Percentiles rank a stretch among this genome's conserved stretches.
phyloP scores from a whole-genome alignment of 2,113 vertebrate genomes.

The Ramphastos sulfuratus region DNA sequence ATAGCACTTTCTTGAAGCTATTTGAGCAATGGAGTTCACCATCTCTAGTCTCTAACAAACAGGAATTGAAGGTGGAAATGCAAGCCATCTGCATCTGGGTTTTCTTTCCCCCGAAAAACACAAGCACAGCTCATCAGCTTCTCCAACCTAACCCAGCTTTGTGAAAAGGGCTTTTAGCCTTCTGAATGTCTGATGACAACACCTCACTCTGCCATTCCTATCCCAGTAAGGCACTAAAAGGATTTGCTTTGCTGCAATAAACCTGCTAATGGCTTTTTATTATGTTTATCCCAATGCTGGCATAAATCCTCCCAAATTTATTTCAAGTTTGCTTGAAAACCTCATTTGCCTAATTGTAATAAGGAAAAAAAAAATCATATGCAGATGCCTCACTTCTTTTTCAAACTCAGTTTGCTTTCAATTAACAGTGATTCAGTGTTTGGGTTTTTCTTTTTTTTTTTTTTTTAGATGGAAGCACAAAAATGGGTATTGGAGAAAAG shows the following conservation, averaged over 20 bases:
- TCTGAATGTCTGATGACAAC: background rate
- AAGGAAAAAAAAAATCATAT: constrained; percentile 40
- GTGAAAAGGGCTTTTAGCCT: background rate
- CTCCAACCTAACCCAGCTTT: background rate
- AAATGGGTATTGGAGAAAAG: background rate
- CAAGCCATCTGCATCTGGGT: background rate
- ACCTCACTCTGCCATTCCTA: background rate
- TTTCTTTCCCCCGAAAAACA: background rate
- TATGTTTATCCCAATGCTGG: constrained; percentile 20
- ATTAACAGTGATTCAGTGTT: constrained; percentile 33
- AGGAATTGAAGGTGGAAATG: background rate
- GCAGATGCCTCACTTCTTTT: constrained; percentile 62
- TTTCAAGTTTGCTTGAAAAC: constrained; percentile 66
- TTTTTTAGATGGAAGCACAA: background rate
- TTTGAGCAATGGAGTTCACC: background rate
- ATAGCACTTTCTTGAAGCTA: background rate
- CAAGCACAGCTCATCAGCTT: accelerated
- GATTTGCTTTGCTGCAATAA: background rate
- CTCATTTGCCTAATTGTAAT: constrained; percentile 68
- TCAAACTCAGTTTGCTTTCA: constrained; percentile 61
- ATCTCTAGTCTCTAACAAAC: background rate
- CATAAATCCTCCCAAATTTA: constrained; percentile 57
- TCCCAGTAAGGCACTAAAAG: background rate
- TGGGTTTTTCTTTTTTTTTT: too few species aligned
- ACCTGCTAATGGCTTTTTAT: background rate